Evolutionary conservation across 1,140 invertebrate genomes (phyloP), one percentile per base, ranked within the genome.

Genomic region (Drosophila lowei): DNA sequence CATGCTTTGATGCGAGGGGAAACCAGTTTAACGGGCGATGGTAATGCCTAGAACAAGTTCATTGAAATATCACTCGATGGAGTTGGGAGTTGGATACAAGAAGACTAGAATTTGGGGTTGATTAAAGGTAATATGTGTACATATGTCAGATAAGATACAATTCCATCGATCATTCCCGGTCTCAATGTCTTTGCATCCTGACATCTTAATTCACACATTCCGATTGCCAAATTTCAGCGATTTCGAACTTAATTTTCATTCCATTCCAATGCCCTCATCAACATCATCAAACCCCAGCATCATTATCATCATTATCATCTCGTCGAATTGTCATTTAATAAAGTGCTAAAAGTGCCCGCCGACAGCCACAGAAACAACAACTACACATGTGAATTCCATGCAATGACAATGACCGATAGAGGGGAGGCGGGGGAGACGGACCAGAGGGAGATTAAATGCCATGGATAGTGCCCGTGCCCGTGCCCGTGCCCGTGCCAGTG

Each of bases 281-380:
- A 43, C 21, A 55, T 43, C 21, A 23, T 38, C 11, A 38, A 13
- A 11, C 34, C 4, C 3, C 34, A 38, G 41, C 21, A 42, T 44
- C 54, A 43, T 42, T 23, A 28, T 9, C 41, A 47, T 34, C 41
- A 57, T 43, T 28, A 34, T 28, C 28, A 28, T 41, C 68, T 23
- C 41, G 34, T 73, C 15, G 53, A 73, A 73, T 56, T 73, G 71
- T 65, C 70, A 48, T 73, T 57, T 73, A 58, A 65, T 65, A 58
- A 73, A 73, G 53, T 65, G 70, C 60, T 44, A 53, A 73, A 48
- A 62, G 68, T 41, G 21, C 23, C 23, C 4, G n/a, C 25, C 28
- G 21, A 38, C 34, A 38, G 11, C 21, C 34, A 11, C 18, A 6
- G 16, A 11, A 42, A 49, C 23, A 61, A 49, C 55, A 64, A 67